These are phyloP conservation scores for Microcebus lehilahytsara DNA, from an alignment of 2,113 vertebrate genomes.

Conservation along the genomic window DNA sequence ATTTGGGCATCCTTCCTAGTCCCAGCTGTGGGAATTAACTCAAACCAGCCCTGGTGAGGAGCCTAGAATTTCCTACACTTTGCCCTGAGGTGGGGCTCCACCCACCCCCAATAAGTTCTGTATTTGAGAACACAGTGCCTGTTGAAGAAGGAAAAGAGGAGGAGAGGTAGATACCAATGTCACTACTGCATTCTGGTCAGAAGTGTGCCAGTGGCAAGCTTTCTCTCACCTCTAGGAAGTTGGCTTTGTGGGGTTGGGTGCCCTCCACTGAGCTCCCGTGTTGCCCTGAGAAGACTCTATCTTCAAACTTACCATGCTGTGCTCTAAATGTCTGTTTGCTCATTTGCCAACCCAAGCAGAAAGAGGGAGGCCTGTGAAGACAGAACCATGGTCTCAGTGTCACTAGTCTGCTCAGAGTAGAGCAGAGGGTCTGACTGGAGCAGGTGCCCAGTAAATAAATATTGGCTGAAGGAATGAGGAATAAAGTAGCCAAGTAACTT, in stretches of 20 bases:
- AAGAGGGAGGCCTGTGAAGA: background rate
- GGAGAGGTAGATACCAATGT: background rate
- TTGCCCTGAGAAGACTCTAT: background rate
- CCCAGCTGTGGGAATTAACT: background rate
- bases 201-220: background rate
- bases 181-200: background rate
- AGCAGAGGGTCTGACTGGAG: background rate
- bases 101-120: background rate
- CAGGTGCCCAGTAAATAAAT: conserved; percentile 3
- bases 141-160: background rate
- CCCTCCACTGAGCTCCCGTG: background rate
- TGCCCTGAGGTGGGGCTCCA: background rate
- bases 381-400: background rate
- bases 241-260: rapidly evolving
- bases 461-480: background rate
- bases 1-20: background rate
- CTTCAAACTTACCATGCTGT: background rate
- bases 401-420: background rate
- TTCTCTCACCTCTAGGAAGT: background rate
- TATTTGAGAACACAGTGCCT: background rate
- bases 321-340: background rate
- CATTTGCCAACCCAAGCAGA: background rate
- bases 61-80: background rate
- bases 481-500: background rate
- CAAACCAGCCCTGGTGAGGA: background rate